Evolutionary conservation across 2,888 invertebrate genomes (phyloP).

Genomic region (Rhingia rostrata): DNA sequence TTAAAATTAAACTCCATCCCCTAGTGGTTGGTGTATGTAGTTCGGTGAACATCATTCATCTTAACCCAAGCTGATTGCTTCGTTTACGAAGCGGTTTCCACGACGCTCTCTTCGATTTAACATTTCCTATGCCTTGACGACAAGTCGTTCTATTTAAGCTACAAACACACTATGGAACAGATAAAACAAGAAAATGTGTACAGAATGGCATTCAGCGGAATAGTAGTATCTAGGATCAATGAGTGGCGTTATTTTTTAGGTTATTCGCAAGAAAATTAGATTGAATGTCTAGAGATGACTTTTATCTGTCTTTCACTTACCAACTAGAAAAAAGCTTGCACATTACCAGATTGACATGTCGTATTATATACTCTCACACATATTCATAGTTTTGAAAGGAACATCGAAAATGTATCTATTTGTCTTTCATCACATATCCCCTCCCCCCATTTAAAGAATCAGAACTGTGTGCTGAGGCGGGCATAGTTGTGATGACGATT

Average conservation of each 20-base stretch:
- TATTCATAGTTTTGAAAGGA: conserved; percentile 31
- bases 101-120: neutral
- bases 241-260: conserved; percentile 57
- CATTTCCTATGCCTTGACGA: conserved; percentile 45
- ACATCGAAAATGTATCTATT: conserved; percentile 44
- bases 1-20: conserved; percentile 63
- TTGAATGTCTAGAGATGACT: conserved; percentile 58
- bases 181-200: conserved; percentile 37
- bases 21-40: conserved; percentile 9
- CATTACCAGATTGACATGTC: conserved; percentile 66
- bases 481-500: conserved; percentile 32
- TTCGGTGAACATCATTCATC: conserved; percentile 62
- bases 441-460: neutral
- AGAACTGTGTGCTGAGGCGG: neutral
- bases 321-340: conserved; percentile 20
- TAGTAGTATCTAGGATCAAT: conserved; percentile 57
- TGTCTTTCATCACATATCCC: neutral
- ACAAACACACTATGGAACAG: conserved; percentile 22
- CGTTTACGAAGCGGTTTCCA: conserved; percentile 17
- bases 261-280: conserved; percentile 58
- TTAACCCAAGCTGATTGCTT: conserved; percentile 74
- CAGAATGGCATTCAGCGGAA: conserved; percentile 51
- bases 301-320: conserved; percentile 43
- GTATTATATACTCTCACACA: conserved; percentile 43
- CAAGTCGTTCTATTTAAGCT: conserved; percentile 56